These are phyloP conservation scores for Nasua narica DNA, from an alignment of 2,797 vertebrate genomes.

Conservation along the genomic window DNA sequence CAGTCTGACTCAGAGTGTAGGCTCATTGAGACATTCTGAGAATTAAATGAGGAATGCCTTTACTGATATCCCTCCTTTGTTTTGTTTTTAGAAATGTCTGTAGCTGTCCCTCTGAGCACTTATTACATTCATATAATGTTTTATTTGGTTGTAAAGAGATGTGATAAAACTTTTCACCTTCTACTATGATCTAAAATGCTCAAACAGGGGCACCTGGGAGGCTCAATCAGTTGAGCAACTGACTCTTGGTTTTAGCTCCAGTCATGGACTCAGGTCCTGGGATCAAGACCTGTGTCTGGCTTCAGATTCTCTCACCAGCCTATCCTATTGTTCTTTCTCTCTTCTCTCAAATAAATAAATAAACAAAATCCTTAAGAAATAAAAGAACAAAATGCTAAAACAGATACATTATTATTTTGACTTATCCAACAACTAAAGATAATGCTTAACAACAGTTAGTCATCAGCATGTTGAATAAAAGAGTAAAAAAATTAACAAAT, in stretches of 20 bases:
- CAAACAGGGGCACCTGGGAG: neutral
- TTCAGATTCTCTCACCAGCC: no score
- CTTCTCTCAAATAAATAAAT: no score
- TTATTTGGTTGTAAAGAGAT: neutral
- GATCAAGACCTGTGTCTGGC: no score
- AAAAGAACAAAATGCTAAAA: neutral
- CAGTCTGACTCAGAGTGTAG: neutral
- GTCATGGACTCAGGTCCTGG: no score
- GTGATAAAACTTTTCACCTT: neutral
- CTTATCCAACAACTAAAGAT: neutral
- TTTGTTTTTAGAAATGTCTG: neutral
- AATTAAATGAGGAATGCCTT: neutral
- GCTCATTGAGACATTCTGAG: neutral
- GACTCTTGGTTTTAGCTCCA: no score
- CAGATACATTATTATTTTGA: neutral
- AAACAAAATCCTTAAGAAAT: no score
- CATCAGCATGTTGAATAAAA: neutral
- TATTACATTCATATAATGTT: neutral
- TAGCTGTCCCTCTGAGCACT: neutral
- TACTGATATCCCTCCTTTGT: neutral
- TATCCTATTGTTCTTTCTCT: no score
- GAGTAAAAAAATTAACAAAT: neutral
- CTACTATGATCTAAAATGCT: neutral
- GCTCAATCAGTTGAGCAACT: no score
- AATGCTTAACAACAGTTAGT: neutral